These are phyloP conservation scores for Tryphoninae sp. DNA, from an alignment of 2,888 invertebrate genomes.

Conservation along the genomic window DNA sequence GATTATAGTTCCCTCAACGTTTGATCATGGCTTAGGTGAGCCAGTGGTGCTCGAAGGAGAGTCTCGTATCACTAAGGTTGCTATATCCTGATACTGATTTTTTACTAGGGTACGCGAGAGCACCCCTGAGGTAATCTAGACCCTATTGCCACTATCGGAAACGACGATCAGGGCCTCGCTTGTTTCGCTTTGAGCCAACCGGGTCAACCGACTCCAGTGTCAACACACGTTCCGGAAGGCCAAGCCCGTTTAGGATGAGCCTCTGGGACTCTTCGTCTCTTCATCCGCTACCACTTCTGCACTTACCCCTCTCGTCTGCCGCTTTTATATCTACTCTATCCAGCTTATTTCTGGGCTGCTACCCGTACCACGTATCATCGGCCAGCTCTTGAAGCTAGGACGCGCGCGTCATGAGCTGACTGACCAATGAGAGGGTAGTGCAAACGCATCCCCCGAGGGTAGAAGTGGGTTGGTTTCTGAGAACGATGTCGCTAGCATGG, in stretches of 20 bases:
- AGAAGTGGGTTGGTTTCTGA: not conserved
- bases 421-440: slow-evolving; percentile 52
- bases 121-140: slow-evolving; percentile 77
- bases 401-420: slow-evolving; percentile 34
- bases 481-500: slow-evolving; percentile 18
- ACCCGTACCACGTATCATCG: slow-evolving; percentile 32
- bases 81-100: slow-evolving; percentile 30
- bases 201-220: slow-evolving; percentile 76
- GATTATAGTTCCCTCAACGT: slow-evolving; percentile 69
- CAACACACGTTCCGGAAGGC: slow-evolving; percentile 74
- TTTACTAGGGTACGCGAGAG: slow-evolving; percentile 53
- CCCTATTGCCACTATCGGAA: slow-evolving; percentile 77
- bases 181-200: slow-evolving; percentile 77
- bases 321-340: slow-evolving; percentile 56
- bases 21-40: slow-evolving; percentile 62
- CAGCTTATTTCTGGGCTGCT: slow-evolving; percentile 46
- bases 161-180: slow-evolving; percentile 72
- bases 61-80: slow-evolving; percentile 8
- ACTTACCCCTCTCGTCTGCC: slow-evolving; percentile 59
- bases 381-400: slow-evolving; percentile 36
- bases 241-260: slow-evolving; percentile 65
- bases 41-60: slow-evolving; percentile 66
- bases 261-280: slow-evolving; percentile 62
- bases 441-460: slow-evolving; percentile 14
- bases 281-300: slow-evolving; percentile 40